Percentiles rank a stretch among this genome's conserved stretches.
These are phyloP conservation scores for Apostichopus californicus DNA, from an alignment of 35 echinoderm and acorn worm species.

Conservation along the genomic window DNA sequence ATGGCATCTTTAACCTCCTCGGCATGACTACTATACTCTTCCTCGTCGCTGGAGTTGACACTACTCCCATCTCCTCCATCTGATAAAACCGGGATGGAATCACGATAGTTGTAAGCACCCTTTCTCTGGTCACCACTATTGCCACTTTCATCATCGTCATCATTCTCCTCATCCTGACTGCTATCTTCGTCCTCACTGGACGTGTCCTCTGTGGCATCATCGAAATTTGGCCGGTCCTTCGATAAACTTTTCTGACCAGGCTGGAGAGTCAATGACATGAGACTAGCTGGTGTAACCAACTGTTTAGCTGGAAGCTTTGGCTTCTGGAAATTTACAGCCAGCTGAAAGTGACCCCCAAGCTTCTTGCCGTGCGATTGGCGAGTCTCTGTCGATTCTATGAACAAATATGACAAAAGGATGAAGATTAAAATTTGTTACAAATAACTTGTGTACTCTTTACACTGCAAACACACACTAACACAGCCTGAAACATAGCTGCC, in stretches of 20 bases:
- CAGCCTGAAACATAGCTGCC: no score
- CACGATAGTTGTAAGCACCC: not conserved
- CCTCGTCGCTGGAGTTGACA: not conserved
- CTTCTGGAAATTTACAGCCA: slow-evolving; percentile 16
- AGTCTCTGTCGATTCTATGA: not conserved
- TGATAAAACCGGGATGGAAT: not conserved
- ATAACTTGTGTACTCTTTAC: no score
- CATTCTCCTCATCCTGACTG: not conserved
- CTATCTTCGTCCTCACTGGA: not conserved
- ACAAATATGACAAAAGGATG: not conserved
- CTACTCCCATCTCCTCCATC: not conserved
- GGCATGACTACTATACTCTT: not conserved
- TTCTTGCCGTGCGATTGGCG: not conserved
- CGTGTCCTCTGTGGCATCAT: not conserved
- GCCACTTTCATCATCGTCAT: not conserved
- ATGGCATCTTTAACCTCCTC: slow-evolving; percentile 2
- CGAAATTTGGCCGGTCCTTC: not conserved
- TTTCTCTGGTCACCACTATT: not conserved
- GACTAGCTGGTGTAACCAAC: slow-evolving; percentile 24
- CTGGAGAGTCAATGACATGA: not conserved
- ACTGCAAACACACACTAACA: no score
- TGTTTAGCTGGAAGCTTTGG: not conserved
- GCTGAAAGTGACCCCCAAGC: not conserved
- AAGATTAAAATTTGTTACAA: not conserved
- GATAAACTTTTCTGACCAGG: not conserved